phyloP scores from a whole-genome alignment of 2,113 vertebrate genomes.

The Rhodinocichla rosea region DNA sequence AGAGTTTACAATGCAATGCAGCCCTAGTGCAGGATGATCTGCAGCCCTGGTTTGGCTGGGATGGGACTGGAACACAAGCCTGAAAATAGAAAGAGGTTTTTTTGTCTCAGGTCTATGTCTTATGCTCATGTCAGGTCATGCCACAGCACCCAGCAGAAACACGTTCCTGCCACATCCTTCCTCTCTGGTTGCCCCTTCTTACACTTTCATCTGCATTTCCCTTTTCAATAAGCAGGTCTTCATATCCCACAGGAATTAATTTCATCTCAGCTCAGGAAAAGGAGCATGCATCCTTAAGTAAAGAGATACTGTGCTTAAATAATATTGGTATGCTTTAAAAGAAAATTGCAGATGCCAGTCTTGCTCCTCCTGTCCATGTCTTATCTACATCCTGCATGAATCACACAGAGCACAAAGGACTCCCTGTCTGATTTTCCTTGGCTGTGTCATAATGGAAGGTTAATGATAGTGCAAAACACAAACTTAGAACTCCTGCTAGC shows the following conservation, averaged over 20 bases:
- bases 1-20: neutral
- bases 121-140: accelerated
- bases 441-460: conserved; percentile 5
- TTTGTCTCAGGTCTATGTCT: neutral
- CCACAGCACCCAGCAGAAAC: neutral
- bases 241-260: neutral
- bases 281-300: neutral
- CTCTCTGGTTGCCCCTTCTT: neutral
- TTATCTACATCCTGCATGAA: conserved; percentile 11
- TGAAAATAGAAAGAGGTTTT: neutral
- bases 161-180: neutral
- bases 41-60: neutral
- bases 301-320: neutral
- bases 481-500: neutral
- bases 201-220: neutral
- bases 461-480: neutral
- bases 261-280: neutral
- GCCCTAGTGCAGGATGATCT: neutral
- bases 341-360: neutral
- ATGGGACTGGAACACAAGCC: neutral
- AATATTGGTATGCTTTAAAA: neutral
- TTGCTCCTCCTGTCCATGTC: neutral
- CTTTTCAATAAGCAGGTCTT: neutral
- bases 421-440: neutral
- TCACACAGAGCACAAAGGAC: conserved; percentile 11